Percentiles rank a stretch among this genome's conserved stretches.
phyloP scores from a whole-genome alignment of 2,888 invertebrate species.

The Xanthia togata region DNA sequence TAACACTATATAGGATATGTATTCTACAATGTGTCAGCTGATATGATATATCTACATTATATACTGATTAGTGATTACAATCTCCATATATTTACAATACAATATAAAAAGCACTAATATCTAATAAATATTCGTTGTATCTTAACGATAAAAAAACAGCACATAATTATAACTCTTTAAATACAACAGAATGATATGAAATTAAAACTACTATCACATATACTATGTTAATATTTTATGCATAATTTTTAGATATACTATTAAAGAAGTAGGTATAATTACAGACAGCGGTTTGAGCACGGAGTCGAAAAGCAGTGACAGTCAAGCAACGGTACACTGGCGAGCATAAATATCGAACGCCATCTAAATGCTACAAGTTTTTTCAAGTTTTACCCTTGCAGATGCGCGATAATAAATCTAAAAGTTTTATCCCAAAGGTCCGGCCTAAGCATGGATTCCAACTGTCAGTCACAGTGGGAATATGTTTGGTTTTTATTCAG shows the following conservation, averaged over 20 bases:
- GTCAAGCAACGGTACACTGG: conserved; percentile 60
- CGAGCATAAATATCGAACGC: conserved; percentile 62
- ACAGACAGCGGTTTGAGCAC: conserved; percentile 61
- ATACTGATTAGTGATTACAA: conserved; percentile 41
- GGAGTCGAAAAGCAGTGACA: conserved; percentile 64
- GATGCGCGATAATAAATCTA: conserved; percentile 32
- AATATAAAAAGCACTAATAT: conserved; percentile 64
- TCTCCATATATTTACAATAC: conserved; percentile 56
- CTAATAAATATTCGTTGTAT: conserved; percentile 74
- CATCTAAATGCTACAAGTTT: conserved; percentile 7
- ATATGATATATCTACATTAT: conserved; percentile 53
- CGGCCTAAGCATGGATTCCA: conserved; percentile 28
- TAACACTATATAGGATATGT: conserved; percentile 47
- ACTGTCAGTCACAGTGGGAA: conserved; percentile 30
- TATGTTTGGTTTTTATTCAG: conserved; percentile 24
- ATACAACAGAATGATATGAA: conserved; percentile 55
- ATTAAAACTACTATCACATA: conserved; percentile 69
- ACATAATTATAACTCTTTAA: conserved; percentile 37
- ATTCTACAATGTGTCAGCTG: conserved; percentile 53
- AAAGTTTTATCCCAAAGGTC: conserved; percentile 30
- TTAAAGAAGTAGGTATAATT: conserved; percentile 38
- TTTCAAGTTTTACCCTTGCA: conserved; percentile 34
- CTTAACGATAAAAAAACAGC: conserved; percentile 49
- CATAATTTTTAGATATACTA: conserved; percentile 36
- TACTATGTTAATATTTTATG: conserved; percentile 47